These are phyloP conservation scores for Myathropa florea DNA, from an alignment of 2,888 invertebrate genomes.

Conservation along the genomic window DNA sequence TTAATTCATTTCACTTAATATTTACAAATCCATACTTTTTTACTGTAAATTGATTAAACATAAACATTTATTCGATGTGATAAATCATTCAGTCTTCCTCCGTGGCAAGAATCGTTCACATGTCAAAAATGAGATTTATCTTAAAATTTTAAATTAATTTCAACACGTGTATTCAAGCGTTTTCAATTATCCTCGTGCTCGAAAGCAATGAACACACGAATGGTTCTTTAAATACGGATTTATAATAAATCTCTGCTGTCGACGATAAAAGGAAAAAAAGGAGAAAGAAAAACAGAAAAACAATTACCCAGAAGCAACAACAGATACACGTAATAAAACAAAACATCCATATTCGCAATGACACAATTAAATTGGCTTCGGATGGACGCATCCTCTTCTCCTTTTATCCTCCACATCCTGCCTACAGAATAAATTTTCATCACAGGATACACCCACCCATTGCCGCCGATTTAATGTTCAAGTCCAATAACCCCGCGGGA, in stretches of 20 bases:
- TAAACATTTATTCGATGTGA: background rate
- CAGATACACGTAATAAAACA: slow-evolving; percentile 34
- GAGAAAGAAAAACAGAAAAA: slow-evolving; percentile 5
- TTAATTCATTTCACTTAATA: background rate
- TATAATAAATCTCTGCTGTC: slow-evolving; percentile 1
- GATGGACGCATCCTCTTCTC: slow-evolving; percentile 28
- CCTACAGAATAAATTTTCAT: background rate
- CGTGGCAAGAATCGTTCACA: background rate
- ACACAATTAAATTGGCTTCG: slow-evolving; percentile 66
- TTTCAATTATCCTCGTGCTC: background rate
- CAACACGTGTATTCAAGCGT: background rate
- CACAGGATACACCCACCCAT: background rate
- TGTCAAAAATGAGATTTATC: background rate
- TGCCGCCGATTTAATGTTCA: slow-evolving; percentile 10
- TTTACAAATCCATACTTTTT: background rate
- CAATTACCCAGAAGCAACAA: background rate
- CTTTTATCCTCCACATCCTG: background rate
- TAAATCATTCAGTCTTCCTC: background rate
- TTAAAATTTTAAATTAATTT: slow-evolving; percentile 14
- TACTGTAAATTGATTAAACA: background rate
- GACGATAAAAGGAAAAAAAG: background rate
- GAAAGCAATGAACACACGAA: slow-evolving; percentile 11
- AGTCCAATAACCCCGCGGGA: slow-evolving; percentile 29
- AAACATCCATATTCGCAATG: slow-evolving; percentile 52
- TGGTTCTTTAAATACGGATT: slow-evolving; percentile 28